Conservation (phyloP, 2,113 vertebrate species). For the Gopherus flavomarginatus region DNA sequence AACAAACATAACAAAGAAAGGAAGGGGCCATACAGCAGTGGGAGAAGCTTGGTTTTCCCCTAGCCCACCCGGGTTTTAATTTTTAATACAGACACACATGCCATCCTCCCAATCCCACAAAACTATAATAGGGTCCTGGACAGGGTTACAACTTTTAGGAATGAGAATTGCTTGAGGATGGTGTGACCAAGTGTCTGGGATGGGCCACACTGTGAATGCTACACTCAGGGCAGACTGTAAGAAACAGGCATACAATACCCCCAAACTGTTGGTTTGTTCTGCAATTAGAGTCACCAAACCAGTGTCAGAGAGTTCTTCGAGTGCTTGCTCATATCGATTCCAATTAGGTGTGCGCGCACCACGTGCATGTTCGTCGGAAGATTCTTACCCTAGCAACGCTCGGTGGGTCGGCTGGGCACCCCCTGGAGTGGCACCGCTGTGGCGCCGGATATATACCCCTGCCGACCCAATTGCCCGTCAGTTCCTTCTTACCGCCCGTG, state of each 20-base stretch:
- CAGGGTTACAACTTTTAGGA: background rate
- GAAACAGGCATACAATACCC: background rate
- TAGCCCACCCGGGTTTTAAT: background rate
- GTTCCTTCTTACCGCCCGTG: too few relatives aligned
- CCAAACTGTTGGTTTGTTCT: background rate
- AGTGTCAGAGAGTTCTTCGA: background rate
- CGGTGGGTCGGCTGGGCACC: too few relatives aligned
- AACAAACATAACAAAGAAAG: background rate
- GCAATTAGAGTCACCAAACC: background rate
- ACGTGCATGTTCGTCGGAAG: too few relatives aligned
- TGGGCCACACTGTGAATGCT: background rate
- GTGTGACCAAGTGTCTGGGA: background rate
- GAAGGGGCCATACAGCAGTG: background rate
- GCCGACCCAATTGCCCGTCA: too few relatives aligned
- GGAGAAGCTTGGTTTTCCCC: background rate
- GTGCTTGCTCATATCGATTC: too few relatives aligned
- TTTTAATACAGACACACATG: background rate
- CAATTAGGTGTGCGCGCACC: too few relatives aligned
- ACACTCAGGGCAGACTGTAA: background rate
- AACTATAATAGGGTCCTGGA: background rate
- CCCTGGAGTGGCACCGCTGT: too few relatives aligned
- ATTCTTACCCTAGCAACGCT: too few relatives aligned
- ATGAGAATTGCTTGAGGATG: background rate
- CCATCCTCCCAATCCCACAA: background rate
- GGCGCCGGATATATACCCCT: too few relatives aligned